Evolutionary conservation across 2,797 vertebrate species (phyloP).

Genomic region (Takifugu rubripes): DNA sequence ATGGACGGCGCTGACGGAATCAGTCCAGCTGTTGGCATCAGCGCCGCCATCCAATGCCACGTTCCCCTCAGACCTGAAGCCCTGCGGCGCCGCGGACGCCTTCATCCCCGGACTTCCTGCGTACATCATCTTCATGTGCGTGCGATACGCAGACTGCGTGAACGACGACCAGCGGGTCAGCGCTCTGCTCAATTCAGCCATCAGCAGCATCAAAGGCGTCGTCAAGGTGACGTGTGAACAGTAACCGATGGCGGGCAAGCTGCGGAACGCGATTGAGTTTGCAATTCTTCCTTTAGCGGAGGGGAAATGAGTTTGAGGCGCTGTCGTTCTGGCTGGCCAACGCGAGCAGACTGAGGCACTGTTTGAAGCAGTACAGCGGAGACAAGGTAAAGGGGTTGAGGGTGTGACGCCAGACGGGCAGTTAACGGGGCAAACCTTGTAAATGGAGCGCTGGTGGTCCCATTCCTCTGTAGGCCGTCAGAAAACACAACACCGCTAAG

Average conservation of each 20-base stretch:
- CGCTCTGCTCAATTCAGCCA: conserved; percentile 87
- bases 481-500: conserved; percentile 85
- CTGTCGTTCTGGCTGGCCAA: conserved; percentile 98
- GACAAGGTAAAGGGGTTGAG: conserved; percentile 80
- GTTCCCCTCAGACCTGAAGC: conserved; percentile 84
- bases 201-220: conserved; percentile 92
- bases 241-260: not conserved
- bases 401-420: not conserved
- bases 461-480: conserved; percentile 63
- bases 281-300: conserved; percentile 76
- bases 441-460: not conserved
- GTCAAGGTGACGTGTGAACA: conserved; percentile 81
- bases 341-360: conserved; percentile 89
- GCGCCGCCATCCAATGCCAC: not conserved
- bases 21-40: not conserved
- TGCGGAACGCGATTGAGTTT: not conserved
- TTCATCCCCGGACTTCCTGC: conserved; percentile 90
- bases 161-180: conserved; percentile 92
- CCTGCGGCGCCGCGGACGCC: conserved; percentile 88
- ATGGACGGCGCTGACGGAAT: too few relatives aligned
- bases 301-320: conserved; percentile 86
- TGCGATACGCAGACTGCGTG: conserved; percentile 89
- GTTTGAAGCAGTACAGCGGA: conserved; percentile 95
- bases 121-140: conserved; percentile 96
- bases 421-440: too few relatives aligned